A percentile compares a stretch with the other conserved stretches of the same genome.
phyloP scores from a whole-genome alignment of 2,888 invertebrate species.

The Agapetus fuscipes region DNA sequence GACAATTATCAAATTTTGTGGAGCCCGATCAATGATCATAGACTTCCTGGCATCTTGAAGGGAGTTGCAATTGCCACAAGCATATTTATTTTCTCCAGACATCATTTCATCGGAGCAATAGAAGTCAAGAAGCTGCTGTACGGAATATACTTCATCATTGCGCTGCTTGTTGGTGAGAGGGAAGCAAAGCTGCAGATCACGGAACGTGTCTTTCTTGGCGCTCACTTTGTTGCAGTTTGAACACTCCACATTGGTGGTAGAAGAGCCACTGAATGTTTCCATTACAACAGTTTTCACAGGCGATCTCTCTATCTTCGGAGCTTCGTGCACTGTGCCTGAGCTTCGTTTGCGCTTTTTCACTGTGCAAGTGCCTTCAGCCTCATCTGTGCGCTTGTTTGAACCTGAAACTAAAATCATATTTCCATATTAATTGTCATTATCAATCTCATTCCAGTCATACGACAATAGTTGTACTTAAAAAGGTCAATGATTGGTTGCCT shows the following conservation, averaged over 20 bases:
- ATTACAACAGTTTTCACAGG: slow-evolving; percentile 35
- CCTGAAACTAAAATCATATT: too few relatives aligned
- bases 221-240: slow-evolving; percentile 62
- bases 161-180: slow-evolving; percentile 37
- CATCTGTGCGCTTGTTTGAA: not conserved
- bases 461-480: too few relatives aligned
- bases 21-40: slow-evolving; percentile 60
- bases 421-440: too few relatives aligned
- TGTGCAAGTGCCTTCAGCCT: not conserved
- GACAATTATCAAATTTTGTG: slow-evolving; percentile 69
- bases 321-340: not conserved
- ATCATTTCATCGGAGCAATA: slow-evolving; percentile 70
- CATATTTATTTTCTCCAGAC: slow-evolving; percentile 73
- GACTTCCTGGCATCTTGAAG: slow-evolving; percentile 68
- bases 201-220: slow-evolving; percentile 65
- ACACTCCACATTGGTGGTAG: slow-evolving; percentile 66
- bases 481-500: too few relatives aligned
- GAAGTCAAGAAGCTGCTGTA: slow-evolving; percentile 69
- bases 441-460: too few relatives aligned
- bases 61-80: slow-evolving; percentile 64
- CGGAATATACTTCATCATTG: slow-evolving; percentile 39
- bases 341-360: not conserved
- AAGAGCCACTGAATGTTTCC: slow-evolving; percentile 66
- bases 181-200: slow-evolving; percentile 70
- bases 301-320: slow-evolving; percentile 1